Base-by-base conservation (phyloP, 1,140 invertebrate genomes). In the Ceratina calcarata region DNA sequence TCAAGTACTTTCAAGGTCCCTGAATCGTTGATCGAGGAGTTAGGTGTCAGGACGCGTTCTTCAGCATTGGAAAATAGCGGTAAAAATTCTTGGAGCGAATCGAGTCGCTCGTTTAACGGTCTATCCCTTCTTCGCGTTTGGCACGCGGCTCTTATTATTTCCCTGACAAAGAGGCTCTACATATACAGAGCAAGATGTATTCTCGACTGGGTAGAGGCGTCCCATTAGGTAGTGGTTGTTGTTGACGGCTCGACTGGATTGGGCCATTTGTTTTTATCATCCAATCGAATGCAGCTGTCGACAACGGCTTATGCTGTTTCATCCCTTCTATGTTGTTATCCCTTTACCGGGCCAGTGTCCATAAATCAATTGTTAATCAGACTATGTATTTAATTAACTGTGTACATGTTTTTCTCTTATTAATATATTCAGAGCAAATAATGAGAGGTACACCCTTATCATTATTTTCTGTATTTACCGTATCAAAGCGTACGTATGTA, bases 81-180 rank as follows among this genome's bases (percentile, higher is more conserved):
- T 49, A 62, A 24, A 64, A 84, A 81, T 84, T 81, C 69, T 77
- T 58, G 72, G 13, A 55, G 37, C 24, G 62, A 81, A 79, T 81
- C 68, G 72, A 81, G 78, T 58, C 66, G 37, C 73, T 81, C 79
- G 74, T 84, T 84, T 84, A 81, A 84, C 78, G 78, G 80, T 74
- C 67, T 70, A 65, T 69, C 73, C 64, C 68, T 60, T 74, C 57
- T 60, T 61, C 55, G 78, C 72, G 84, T 65, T 70, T 82, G 84
- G 82, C 70, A 84, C 61, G 84, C 82, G 78, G 70, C 68, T 70
- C 82, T 85, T 84, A 78, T 85, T 84, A 84, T 15, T 84, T 79
- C 75, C 45, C 24, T 60, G 73, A 72, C 66, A 20, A 70, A 73
- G 51, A 70, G 67, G 32, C 71, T 67, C 61, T 45, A 57, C 57